Evolutionary conservation across 2,797 vertebrate genomes (phyloP), one percentile per base, ranked within the genome.

Genomic region (Dromococcyx pavoninus): DNA sequence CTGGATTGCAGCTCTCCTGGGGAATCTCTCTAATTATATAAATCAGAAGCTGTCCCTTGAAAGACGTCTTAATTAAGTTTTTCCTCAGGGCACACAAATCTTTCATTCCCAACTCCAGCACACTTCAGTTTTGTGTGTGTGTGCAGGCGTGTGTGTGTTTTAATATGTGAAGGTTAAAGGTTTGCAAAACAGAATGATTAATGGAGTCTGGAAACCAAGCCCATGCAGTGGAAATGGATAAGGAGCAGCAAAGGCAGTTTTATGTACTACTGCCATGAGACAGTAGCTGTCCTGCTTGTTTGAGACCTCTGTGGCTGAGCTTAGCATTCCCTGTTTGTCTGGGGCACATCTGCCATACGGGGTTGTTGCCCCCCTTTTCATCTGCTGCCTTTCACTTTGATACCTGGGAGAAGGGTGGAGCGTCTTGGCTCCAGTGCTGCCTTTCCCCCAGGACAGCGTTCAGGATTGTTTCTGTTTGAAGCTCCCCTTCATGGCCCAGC

Each of bases 111-210:
- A 88, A 35, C 69, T 78, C 39, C 41, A 84, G 54, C 33, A 64
- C 16, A 10, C 66, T 93, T 71, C 77, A 56, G 60, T 35, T 85
- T 44, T 82, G 19, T 71, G 13, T 54, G 32, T 27, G 44, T 62
- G 32, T 5, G 58, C 32, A 7, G n/a, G n/a, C 51, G 43, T 43
- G 41, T 39, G 41, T 86, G 15, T 79, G 54, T 85, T 94, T 82
- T 75, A 85, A 27, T 83, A 78, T 23, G 43, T 56, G 66, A 77
- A 92, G 84, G 93, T 76, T 94, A 96, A 95, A 95, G 35, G 71
- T 94, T 74, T 94, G 78, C 85, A 93, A 95, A 97, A 84, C 81
- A 94, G 73, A 94, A 84, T 95, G 92, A 96, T 93, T 94, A 94
- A 93, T 88, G 65, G 72, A 72, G 73, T 86, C 78, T 96, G 78